These are phyloP conservation scores for Trissolcus japonicus DNA, from an alignment of 2,888 invertebrate genomes.

Conservation along the genomic window DNA sequence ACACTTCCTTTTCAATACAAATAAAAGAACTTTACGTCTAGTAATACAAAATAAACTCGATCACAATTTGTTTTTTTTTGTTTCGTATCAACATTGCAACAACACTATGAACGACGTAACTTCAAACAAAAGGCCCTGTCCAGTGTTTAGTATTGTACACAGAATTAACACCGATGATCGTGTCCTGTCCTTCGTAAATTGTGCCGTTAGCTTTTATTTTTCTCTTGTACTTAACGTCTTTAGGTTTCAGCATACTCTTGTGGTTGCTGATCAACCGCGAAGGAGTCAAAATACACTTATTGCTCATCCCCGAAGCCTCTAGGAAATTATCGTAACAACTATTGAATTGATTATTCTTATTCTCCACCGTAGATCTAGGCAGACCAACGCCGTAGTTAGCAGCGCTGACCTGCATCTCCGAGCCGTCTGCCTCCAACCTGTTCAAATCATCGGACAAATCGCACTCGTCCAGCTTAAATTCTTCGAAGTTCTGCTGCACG, in stretches of 20 bases:
- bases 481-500: constrained; percentile 86
- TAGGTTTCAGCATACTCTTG: constrained; percentile 86
- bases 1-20: not conserved
- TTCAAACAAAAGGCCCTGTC: constrained; percentile 77
- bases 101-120: not conserved
- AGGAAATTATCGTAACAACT: constrained; percentile 85
- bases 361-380: constrained; percentile 62
- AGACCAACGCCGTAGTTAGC: constrained; percentile 61
- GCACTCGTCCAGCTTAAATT: constrained; percentile 86
- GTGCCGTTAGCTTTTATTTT: constrained; percentile 80
- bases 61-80: constrained; percentile 40
- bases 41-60: constrained; percentile 27
- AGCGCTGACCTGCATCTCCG: constrained; percentile 67
- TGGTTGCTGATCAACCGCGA: constrained; percentile 85
- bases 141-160: constrained; percentile 75
- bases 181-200: constrained; percentile 76
- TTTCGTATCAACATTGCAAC: not conserved
- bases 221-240: constrained; percentile 86
- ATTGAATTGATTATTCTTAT: constrained; percentile 73
- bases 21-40: constrained; percentile 21
- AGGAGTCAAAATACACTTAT: constrained; percentile 84
- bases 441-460: constrained; percentile 78
- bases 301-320: constrained; percentile 87
- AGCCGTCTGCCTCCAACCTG: constrained; percentile 71
- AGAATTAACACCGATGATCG: constrained; percentile 64